Conservation (phyloP, 2,888 invertebrate genomes). For the Orthonychiurus folsomi region DNA sequence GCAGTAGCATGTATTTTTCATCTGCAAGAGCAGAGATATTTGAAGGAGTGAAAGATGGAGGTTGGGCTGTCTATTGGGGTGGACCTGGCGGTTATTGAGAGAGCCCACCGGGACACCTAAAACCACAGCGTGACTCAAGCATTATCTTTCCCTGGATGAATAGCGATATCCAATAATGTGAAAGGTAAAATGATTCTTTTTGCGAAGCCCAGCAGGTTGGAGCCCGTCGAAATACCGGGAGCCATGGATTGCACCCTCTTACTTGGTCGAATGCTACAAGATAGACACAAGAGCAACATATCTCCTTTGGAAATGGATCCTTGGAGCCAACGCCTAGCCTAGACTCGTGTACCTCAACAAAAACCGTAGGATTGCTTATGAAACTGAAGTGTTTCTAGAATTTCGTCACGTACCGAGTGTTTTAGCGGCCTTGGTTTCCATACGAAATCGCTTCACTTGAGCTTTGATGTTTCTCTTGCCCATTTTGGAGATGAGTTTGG, state of each 20-base stretch:
- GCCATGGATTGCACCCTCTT: too few relatives aligned
- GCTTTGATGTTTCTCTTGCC: slow-evolving; percentile 83
- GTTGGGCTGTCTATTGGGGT: neutral
- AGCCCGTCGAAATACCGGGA: neutral
- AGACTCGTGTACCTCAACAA: too few relatives aligned
- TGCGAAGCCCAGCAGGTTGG: neutral
- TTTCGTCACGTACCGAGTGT: slow-evolving; percentile 58
- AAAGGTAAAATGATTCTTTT: neutral
- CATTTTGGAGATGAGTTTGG: slow-evolving; percentile 55
- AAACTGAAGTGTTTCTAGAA: slow-evolving; percentile 10
- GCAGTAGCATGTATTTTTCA: neutral
- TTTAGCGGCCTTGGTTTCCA: slow-evolving; percentile 95
- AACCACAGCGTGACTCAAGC: neutral
- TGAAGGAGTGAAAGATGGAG: neutral
- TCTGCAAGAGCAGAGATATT: neutral
- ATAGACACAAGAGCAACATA: too few relatives aligned
- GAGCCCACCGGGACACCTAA: neutral
- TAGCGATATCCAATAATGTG: neutral
- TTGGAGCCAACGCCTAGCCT: neutral
- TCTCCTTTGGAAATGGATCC: too few relatives aligned
- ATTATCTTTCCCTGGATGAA: neutral
- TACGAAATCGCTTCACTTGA: slow-evolving; percentile 75
- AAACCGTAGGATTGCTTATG: too few relatives aligned
- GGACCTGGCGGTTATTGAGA: neutral
- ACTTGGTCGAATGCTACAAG: too few relatives aligned